Conservation (phyloP, 2,113 vertebrate species). For the Dolichotis patagonum region DNA sequence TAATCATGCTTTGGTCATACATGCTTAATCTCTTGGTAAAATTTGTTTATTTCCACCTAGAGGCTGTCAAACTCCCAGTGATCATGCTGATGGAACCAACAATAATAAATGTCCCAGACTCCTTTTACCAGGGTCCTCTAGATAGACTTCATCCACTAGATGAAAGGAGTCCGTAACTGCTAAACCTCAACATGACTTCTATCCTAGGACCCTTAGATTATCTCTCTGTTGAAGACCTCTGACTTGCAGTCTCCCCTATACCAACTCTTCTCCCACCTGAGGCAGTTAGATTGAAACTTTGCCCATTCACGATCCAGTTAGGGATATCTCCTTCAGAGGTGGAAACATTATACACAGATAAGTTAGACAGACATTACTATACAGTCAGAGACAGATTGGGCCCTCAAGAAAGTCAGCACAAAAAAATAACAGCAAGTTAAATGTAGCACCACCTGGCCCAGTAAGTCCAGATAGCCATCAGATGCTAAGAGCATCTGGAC, state of each 20-base stretch:
- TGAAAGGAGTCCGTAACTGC: not conserved
- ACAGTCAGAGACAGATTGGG: not conserved
- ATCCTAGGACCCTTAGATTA: not conserved
- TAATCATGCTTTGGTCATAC: not conserved
- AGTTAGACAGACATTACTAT: not conserved
- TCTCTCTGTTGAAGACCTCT: not conserved
- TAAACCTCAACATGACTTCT: not conserved
- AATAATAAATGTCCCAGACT: not conserved
- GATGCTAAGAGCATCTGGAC: not conserved
- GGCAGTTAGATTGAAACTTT: not conserved
- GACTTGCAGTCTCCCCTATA: not conserved
- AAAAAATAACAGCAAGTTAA: not conserved
- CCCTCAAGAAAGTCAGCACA: not conserved
- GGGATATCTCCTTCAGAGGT: not conserved
- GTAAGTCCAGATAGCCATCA: not conserved
- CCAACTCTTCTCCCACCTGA: not conserved
- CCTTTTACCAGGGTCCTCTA: not conserved
- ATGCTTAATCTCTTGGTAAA: not conserved
- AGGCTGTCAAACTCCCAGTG: not conserved
- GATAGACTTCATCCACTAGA: not conserved
- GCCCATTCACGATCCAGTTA: not conserved
- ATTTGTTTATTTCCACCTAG: not conserved
- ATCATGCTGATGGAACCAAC: not conserved
- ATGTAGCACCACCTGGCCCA: not conserved
- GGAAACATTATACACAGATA: not conserved